Evolutionary conservation across 2,888 invertebrate species (phyloP).

Genomic region (Nemoura dubitans): DNA sequence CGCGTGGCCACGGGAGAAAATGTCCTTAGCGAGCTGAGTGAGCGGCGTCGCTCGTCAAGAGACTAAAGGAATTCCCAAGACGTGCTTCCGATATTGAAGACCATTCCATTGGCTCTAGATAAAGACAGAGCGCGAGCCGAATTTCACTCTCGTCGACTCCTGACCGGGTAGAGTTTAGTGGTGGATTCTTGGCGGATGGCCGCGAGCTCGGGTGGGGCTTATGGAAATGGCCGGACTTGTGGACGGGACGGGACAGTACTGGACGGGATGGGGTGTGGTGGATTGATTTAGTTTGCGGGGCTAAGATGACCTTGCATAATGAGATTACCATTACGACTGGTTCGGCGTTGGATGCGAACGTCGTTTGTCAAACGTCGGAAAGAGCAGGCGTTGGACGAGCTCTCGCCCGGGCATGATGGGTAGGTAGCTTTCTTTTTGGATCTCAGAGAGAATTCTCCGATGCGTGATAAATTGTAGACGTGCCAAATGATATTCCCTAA

Average conservation of each 20-base stretch:
- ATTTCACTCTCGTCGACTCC: neutral
- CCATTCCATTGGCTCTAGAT: neutral
- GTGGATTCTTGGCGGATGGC: neutral
- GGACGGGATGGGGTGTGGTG: neutral
- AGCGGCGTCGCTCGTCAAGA: conserved; percentile 21
- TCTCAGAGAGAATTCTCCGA: conserved; percentile 16
- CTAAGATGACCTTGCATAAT: conserved; percentile 13
- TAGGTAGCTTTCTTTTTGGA: neutral
- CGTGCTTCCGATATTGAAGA: conserved; percentile 18
- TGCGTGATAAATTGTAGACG: conserved; percentile 35
- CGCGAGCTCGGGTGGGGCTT: neutral
- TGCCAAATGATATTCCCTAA: conserved; percentile 36
- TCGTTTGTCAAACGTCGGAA: neutral
- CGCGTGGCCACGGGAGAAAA: neutral
- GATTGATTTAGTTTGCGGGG: neutral
- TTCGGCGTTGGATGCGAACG: neutral
- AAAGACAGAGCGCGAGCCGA: neutral
- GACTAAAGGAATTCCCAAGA: conserved; percentile 28
- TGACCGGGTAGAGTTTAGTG: neutral
- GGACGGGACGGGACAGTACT: too few species aligned
- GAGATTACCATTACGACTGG: neutral
- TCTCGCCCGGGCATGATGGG: neutral
- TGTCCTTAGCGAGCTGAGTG: conserved; percentile 7
- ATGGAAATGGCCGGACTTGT: neutral
- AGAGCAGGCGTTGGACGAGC: neutral